A percentile compares a stretch with the other conserved stretches of the same genome.
Evolutionary conservation across 1,140 invertebrate genomes (phyloP).

Genomic region (Harpegnathos saltator): DNA sequence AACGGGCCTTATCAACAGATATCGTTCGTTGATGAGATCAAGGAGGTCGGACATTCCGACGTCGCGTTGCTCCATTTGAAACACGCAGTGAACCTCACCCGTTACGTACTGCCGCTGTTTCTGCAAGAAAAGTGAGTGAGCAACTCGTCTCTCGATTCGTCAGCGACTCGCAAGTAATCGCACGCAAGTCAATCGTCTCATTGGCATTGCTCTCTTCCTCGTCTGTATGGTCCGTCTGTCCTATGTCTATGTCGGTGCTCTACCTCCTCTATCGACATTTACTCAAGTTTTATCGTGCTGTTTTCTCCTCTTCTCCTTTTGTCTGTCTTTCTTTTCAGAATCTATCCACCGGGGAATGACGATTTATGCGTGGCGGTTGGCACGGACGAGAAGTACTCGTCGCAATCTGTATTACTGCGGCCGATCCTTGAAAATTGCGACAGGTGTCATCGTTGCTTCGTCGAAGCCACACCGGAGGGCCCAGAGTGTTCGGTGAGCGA

Average conservation of each 20-base stretch:
- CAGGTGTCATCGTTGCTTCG: constrained; percentile 86
- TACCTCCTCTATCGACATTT: too few relatives aligned
- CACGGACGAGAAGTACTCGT: constrained; percentile 80
- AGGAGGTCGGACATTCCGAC: constrained; percentile 85
- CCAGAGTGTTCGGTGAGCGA: constrained; percentile 82
- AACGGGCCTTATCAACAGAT: constrained; percentile 90
- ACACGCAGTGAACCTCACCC: constrained; percentile 85
- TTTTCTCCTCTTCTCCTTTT: too few relatives aligned
- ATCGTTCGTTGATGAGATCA: constrained; percentile 86
- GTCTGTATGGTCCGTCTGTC: too few relatives aligned
- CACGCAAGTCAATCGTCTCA: too few relatives aligned
- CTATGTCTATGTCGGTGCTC: too few relatives aligned
- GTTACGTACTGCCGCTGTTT: constrained; percentile 88
- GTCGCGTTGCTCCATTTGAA: constrained; percentile 88
- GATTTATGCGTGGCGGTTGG: constrained; percentile 87
- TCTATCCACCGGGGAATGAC: constrained; percentile 79
- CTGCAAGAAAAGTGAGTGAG: constrained; percentile 75
- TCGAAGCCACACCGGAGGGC: constrained; percentile 69
- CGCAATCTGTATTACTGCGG: constrained; percentile 83
- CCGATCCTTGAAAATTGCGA: constrained; percentile 85
- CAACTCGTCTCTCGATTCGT: neutral
- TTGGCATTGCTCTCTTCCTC: too few relatives aligned
- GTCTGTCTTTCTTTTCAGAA: too few relatives aligned
- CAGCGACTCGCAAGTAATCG: too few relatives aligned
- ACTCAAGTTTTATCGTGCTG: too few relatives aligned